Conservation (phyloP, 2,888 invertebrate genomes). For the Saturnia japonica region DNA sequence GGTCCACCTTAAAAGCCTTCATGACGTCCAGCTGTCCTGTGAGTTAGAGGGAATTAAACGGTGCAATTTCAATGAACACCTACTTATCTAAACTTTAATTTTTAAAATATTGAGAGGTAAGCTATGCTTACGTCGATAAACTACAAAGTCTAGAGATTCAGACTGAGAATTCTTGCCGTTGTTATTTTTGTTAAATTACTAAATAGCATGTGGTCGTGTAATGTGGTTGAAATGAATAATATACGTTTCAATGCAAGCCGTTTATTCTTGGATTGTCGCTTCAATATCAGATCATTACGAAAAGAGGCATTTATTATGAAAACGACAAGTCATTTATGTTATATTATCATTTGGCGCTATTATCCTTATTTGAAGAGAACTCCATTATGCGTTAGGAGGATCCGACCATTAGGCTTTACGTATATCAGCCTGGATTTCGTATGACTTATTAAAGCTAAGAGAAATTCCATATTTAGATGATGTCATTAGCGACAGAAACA, state of each 20-base stretch:
- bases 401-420: neutral
- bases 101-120: no score
- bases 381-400: neutral
- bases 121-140: no score
- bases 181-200: neutral
- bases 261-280: neutral
- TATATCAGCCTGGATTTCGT: neutral
- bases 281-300: neutral
- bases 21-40: no score
- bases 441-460: neutral
- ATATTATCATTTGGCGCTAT: constrained; percentile 6
- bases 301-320: constrained; percentile 4
- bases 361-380: constrained; percentile 10
- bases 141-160: no score
- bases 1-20: no score
- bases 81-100: no score
- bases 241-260: neutral
- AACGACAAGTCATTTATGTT: constrained; percentile 8
- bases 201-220: neutral
- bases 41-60: no score
- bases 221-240: neutral
- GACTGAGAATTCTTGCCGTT: no score
- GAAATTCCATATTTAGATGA: neutral
- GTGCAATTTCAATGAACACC: no score
- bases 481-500: no score